These are phyloP conservation scores for Trypoxylus dichotomus DNA, from an alignment of 1,140 invertebrate genomes.

Conservation along the genomic window DNA sequence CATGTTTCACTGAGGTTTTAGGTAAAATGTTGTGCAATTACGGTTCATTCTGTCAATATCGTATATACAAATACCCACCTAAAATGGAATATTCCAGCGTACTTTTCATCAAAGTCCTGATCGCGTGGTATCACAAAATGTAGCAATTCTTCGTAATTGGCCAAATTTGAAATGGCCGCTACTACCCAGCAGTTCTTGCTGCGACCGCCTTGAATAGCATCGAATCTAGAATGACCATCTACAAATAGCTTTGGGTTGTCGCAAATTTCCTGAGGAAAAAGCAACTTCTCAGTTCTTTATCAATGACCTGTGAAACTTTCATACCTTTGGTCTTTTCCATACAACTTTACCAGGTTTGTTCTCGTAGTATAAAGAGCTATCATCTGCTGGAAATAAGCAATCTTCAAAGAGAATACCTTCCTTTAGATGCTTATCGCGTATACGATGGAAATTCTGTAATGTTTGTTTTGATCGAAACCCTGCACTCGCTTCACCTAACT, in stretches of 20 bases:
- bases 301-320: neutral
- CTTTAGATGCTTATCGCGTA: neutral
- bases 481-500: neutral
- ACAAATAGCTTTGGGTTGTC: conserved; percentile 66
- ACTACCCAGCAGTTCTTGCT: conserved; percentile 74
- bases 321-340: neutral
- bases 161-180: conserved; percentile 72
- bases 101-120: conserved; percentile 66
- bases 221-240: conserved; percentile 62
- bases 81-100: conserved; percentile 68
- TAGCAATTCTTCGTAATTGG: conserved; percentile 65
- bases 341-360: neutral
- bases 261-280: conserved; percentile 31
- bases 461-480: neutral
- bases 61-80: conserved; percentile 48
- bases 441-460: neutral
- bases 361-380: neutral
- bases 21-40: conserved; percentile 42
- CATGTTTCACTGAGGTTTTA: too few relatives aligned
- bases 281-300: neutral
- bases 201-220: conserved; percentile 73
- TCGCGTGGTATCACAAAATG: conserved; percentile 68
- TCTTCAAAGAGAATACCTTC: neutral
- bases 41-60: neutral
- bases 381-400: neutral